Evolutionary conservation across 2,797 vertebrate genomes (phyloP).

Genomic region (Phoeniculus purpureus): DNA sequence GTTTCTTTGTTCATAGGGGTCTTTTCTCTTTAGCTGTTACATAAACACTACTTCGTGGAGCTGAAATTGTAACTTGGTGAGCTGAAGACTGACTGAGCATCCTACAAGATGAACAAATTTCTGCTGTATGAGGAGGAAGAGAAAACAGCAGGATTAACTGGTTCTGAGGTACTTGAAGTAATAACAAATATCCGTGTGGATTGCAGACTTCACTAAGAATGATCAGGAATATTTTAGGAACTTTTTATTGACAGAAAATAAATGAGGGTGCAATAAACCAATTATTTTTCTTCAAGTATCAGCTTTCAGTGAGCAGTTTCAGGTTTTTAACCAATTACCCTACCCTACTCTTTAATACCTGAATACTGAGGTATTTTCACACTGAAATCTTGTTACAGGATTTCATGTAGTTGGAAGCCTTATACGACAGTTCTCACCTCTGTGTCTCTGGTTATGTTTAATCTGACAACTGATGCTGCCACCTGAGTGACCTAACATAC

Average conservation of each 20-base stretch:
- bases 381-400: neutral
- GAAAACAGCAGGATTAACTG: conserved; percentile 55
- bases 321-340: neutral
- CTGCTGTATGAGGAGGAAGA: conserved; percentile 67
- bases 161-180: conserved; percentile 22
- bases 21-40: conserved; percentile 41
- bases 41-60: conserved; percentile 39
- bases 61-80: conserved; percentile 43
- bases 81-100: conserved; percentile 29
- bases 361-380: conserved; percentile 23
- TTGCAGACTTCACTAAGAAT: neutral
- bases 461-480: neutral
- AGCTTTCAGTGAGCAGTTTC: neutral
- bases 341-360: neutral
- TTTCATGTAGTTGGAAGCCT: neutral
- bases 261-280: neutral
- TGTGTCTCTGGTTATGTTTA: neutral
- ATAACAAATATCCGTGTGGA: conserved; percentile 32
- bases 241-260: conserved; percentile 49
- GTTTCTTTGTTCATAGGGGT: conserved; percentile 61
- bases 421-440: neutral
- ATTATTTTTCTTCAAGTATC: neutral
- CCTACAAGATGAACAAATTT: conserved; percentile 67
- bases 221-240: conserved; percentile 3
- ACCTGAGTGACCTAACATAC: rapidly evolving